Conservation (phyloP, 1,140 invertebrate species). For the Rhagoletis pomonella region DNA sequence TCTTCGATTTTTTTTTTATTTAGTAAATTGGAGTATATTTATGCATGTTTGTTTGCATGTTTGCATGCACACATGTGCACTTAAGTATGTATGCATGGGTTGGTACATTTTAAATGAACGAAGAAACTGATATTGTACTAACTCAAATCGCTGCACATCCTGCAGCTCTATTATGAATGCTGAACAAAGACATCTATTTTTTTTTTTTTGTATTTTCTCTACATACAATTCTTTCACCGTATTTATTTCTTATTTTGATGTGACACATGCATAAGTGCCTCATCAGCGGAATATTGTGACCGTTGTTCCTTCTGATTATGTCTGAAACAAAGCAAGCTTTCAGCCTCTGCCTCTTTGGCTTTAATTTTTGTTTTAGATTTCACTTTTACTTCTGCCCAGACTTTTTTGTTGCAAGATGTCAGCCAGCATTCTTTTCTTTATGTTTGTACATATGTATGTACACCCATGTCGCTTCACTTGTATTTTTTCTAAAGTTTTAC, state of each 20-base stretch:
- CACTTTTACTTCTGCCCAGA: background rate
- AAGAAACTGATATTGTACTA: background rate
- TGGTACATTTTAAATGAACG: background rate
- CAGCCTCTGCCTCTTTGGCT: background rate
- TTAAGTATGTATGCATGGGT: background rate
- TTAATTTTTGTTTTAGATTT: background rate
- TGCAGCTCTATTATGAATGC: background rate
- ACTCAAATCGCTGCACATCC: constrained; percentile 33
- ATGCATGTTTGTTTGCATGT: background rate
- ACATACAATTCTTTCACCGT: background rate
- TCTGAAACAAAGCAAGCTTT: constrained; percentile 8
- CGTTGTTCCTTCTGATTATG: background rate
- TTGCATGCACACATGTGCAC: background rate
- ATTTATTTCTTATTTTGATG: constrained; percentile 27
- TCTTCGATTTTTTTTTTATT: background rate
- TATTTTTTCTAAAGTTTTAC: background rate
- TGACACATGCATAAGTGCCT: constrained; percentile 55
- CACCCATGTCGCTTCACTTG: background rate
- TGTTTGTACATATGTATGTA: too few species aligned
- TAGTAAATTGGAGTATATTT: background rate
- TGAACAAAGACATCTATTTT: constrained; percentile 25
- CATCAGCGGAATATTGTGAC: background rate
- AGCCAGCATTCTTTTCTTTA: background rate
- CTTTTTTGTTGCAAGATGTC: constrained; percentile 21
- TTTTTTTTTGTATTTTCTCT: background rate